A percentile compares a stretch with the other conserved stretches of the same genome.
Evolutionary conservation across 2,797 vertebrate genomes (phyloP).

Genomic region (Siniperca scherzeri): DNA sequence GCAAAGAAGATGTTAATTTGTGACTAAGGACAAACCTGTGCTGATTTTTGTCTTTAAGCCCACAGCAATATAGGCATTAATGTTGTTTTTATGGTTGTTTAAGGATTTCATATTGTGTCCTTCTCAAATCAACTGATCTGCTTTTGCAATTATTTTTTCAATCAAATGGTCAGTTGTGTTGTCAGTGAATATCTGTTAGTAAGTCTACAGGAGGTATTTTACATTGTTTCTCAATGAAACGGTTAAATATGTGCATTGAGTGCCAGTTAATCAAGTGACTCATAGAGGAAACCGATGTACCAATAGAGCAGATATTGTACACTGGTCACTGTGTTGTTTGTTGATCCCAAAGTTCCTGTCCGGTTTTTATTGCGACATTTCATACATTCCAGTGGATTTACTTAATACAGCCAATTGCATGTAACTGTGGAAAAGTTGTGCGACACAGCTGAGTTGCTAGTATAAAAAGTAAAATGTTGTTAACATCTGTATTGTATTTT

Average conservation of each 20-base stretch:
- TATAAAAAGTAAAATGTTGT: neutral
- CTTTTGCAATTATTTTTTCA: neutral
- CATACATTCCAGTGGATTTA: conserved; percentile 34
- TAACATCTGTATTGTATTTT: conserved; percentile 2
- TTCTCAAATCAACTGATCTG: neutral
- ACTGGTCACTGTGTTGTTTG: conserved; percentile 66
- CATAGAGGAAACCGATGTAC: conserved; percentile 47
- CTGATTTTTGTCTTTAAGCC: neutral
- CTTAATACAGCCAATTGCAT: neutral
- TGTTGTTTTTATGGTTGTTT: neutral
- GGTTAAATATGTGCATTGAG: neutral
- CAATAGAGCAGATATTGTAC: conserved; percentile 4
- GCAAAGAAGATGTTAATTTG: neutral
- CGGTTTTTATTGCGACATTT: conserved; percentile 68
- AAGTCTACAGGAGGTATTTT: conserved; percentile 9
- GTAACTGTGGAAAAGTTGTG: neutral
- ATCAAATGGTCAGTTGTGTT: neutral
- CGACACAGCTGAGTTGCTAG: neutral
- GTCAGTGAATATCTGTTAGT: neutral
- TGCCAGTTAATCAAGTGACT: conserved; percentile 32
- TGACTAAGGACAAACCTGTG: neutral
- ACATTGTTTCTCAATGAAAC: conserved; percentile 8
- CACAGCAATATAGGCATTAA: neutral
- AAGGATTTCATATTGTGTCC: neutral
- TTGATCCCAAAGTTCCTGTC: conserved; percentile 73